These are phyloP conservation scores for Nasonovia ribisnigri DNA, from an alignment of 2,888 invertebrate genomes.

Conservation along the genomic window DNA sequence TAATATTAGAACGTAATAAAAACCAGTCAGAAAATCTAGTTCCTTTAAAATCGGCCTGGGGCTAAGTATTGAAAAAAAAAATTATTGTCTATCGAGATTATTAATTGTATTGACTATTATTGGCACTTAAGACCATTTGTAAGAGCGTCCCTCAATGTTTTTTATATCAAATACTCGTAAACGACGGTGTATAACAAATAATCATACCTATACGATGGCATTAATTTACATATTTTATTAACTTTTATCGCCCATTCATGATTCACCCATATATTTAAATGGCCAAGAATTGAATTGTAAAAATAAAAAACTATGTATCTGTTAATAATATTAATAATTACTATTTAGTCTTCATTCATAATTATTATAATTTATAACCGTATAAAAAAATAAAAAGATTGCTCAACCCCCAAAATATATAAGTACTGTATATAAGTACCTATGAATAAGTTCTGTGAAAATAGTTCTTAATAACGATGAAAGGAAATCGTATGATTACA, in stretches of 20 bases:
- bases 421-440: too few species aligned
- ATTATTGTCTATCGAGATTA: not conserved
- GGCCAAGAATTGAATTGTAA: not conserved
- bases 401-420: not conserved
- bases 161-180: not conserved
- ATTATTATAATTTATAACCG: not conserved
- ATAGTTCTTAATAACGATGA: not conserved
- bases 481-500: not conserved
- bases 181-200: not conserved
- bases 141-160: not conserved
- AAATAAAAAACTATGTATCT: not conserved
- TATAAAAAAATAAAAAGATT: not conserved
- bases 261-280: not conserved
- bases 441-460: not conserved
- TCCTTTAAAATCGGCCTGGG: constrained; percentile 21
- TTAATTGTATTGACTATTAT: not conserved
- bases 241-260: not conserved
- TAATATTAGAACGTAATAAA: constrained; percentile 36
- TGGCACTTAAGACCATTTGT: not conserved
- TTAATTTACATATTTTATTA: constrained; percentile 10
- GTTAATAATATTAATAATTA: not conserved
- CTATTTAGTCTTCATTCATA: not conserved
- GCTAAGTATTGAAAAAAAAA: constrained; percentile 4
- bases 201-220: not conserved
- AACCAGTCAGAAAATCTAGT: constrained; percentile 34